A percentile compares a stretch with the other conserved stretches of the same genome.
Evolutionary conservation across 2,113 vertebrate genomes (phyloP).

Genomic region (Hippoglossus stenolepis): DNA sequence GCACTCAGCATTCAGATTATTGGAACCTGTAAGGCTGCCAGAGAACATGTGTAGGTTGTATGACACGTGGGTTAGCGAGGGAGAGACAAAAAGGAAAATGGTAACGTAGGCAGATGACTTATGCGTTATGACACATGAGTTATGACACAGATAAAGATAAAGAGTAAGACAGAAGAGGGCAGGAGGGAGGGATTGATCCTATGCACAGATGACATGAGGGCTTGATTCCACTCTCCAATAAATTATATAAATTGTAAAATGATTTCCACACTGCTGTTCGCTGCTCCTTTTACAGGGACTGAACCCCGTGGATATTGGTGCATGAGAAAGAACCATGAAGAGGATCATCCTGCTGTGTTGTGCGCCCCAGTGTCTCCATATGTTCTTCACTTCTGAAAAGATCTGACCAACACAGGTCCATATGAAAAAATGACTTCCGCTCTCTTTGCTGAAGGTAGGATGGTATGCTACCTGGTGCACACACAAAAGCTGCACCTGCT

Average conservation of each 20-base stretch:
- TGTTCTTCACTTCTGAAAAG: conserved; percentile 7
- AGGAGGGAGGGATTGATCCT: neutral
- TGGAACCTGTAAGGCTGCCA: conserved; percentile 6
- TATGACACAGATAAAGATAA: conserved; percentile 27
- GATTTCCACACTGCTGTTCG: conserved; percentile 29
- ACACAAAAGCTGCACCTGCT: neutral
- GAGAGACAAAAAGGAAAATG: neutral
- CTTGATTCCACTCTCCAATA: conserved; percentile 20
- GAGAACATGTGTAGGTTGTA: conserved; percentile 5
- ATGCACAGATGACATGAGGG: conserved; percentile 11
- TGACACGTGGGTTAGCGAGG: conserved; percentile 2
- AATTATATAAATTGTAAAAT: conserved; percentile 32
- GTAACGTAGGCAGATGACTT: neutral
- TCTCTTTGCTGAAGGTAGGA: neutral
- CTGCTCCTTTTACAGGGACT: conserved; percentile 15
- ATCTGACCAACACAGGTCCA: neutral
- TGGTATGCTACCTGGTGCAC: neutral
- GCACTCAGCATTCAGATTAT: conserved; percentile 20
- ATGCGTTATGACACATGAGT: conserved; percentile 4
- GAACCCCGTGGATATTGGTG: conserved; percentile 9
- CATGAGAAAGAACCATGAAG: conserved; percentile 6
- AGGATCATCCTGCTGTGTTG: conserved; percentile 11
- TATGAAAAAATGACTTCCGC: neutral
- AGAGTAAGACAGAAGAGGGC: neutral
- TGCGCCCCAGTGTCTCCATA: conserved; percentile 24